These are phyloP conservation scores for Ictalurus punctatus DNA, from an alignment of 2,113 vertebrate genomes.

Conservation along the genomic window DNA sequence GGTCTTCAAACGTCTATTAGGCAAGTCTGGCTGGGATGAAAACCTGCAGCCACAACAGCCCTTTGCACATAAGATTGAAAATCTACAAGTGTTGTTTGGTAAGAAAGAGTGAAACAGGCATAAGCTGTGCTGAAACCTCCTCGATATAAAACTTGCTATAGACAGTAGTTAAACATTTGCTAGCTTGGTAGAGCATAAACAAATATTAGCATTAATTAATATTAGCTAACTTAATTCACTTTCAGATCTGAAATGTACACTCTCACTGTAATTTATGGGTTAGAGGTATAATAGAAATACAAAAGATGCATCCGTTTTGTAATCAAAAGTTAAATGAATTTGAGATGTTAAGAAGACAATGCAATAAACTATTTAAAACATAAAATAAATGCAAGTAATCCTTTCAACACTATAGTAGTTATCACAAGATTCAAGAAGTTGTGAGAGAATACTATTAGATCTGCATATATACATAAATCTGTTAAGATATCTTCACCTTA, in stretches of 20 bases:
- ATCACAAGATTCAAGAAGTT: neutral
- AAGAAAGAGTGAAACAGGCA: neutral
- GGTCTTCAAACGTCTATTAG: neutral
- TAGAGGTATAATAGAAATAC: neutral
- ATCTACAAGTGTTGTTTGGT: neutral
- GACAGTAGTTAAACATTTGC: neutral
- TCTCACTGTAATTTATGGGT: neutral
- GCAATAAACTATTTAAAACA: neutral
- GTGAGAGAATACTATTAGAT: neutral
- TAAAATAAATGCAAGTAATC: neutral
- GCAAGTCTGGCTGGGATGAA: neutral
- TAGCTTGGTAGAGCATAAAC: neutral
- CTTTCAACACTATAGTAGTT: neutral
- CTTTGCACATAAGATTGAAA: neutral
- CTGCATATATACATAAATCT: conserved; percentile 20
- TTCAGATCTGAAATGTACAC: neutral
- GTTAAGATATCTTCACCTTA: conserved; percentile 22
- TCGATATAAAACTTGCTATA: neutral
- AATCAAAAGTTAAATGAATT: neutral
- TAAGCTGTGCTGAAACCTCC: neutral
- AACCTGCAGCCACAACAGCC: neutral
- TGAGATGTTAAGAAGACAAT: neutral
- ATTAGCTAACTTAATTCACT: neutral
- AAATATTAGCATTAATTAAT: neutral
- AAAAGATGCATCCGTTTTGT: neutral